Conservation (phyloP, 23 tunicate genomes). For the Halocynthia roretzi region DNA sequence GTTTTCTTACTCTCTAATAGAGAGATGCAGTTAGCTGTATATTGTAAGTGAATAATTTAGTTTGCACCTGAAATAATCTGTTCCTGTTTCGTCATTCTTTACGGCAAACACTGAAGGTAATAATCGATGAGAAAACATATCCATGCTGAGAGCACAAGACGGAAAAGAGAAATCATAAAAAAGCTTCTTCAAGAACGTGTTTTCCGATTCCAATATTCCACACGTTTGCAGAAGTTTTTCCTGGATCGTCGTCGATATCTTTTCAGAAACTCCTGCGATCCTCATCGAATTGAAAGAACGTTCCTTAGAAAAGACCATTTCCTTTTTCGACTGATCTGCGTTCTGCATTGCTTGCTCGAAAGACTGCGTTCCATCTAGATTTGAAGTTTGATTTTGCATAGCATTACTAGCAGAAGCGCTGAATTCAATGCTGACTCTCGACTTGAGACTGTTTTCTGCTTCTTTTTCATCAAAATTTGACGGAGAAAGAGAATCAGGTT, state of each 20-base stretch:
- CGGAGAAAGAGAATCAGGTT: too few species aligned
- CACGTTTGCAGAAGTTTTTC: constrained; percentile 24
- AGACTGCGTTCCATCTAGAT: constrained; percentile 7
- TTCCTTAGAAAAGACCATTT: not conserved
- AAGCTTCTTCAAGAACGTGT: constrained; percentile 5
- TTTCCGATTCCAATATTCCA: constrained; percentile 27
- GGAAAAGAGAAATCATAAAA: constrained; percentile 55
- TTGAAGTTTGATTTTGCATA: too few species aligned
- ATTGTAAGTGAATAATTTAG: not conserved
- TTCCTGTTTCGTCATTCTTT: constrained; percentile 1
- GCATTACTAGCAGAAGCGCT: too few species aligned
- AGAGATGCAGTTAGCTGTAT: not conserved
- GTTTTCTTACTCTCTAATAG: not conserved
- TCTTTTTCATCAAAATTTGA: too few species aligned
- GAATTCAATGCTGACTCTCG: not conserved
- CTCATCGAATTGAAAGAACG: constrained; percentile 5
- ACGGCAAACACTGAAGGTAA: constrained; percentile 33
- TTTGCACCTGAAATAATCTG: constrained; percentile 59
- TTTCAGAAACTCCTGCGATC: constrained; percentile 13
- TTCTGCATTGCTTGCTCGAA: not conserved
- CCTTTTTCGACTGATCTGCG: not conserved
- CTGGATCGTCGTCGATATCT: constrained; percentile 27
- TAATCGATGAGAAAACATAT: constrained; percentile 32
- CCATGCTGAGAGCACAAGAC: constrained; percentile 33
- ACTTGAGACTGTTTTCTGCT: not conserved